phyloP scores from a whole-genome alignment of 2,113 vertebrate species.

The Plestiodon gilberti region DNA sequence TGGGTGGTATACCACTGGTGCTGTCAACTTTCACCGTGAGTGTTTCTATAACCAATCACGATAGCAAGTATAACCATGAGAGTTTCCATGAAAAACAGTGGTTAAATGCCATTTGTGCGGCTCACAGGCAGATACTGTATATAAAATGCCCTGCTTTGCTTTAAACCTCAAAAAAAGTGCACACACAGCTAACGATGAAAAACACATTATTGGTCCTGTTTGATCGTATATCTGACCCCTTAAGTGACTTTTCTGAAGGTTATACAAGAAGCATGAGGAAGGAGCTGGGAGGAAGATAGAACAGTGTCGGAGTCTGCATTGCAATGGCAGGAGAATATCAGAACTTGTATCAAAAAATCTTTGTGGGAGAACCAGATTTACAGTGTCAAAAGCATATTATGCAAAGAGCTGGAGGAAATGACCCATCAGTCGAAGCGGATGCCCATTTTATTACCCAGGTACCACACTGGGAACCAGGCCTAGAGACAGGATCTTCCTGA shows the following conservation, averaged over 20 bases:
- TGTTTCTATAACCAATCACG: background rate
- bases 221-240: background rate
- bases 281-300: background rate
- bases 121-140: background rate
- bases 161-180: background rate
- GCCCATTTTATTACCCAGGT: background rate
- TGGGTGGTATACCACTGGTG: background rate
- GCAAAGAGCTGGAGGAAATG: background rate
- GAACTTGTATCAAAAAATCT: background rate
- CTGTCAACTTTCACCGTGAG: background rate
- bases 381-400: background rate
- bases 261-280: background rate
- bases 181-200: background rate
- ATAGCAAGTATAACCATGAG: background rate
- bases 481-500: background rate
- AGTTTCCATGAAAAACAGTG: background rate
- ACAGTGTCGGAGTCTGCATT: background rate
- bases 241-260: background rate
- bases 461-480: too few relatives aligned
- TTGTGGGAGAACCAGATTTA: background rate
- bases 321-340: background rate
- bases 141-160: background rate
- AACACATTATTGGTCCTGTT: background rate
- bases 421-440: background rate
- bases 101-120: background rate